A percentile compares a stretch with the other conserved stretches of the same genome.
Evolutionary conservation across 2,888 invertebrate genomes (phyloP).

Genomic region (Chrysotoxum bicinctum): DNA sequence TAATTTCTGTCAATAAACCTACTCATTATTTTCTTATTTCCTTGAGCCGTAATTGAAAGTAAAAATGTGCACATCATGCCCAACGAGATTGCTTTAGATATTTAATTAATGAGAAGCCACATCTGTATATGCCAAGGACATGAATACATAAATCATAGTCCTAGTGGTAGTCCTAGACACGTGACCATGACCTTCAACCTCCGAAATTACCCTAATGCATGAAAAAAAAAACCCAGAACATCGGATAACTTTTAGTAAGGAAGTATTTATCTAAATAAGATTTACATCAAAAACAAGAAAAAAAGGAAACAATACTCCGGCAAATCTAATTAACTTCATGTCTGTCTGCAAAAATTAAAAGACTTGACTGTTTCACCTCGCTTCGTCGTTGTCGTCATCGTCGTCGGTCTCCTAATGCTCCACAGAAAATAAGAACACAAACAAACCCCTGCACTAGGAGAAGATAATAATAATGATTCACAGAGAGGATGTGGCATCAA

Average conservation of each 20-base stretch:
- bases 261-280: conserved; percentile 6
- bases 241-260: conserved; percentile 4
- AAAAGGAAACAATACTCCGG: not conserved
- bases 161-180: conserved; percentile 44
- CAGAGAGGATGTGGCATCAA: conserved; percentile 40
- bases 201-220: not conserved
- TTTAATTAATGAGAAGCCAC: conserved; percentile 8
- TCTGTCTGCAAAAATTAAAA: conserved; percentile 31
- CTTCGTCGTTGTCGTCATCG: not conserved
- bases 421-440: not conserved
- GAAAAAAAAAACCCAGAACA: not conserved
- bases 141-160: conserved; percentile 2
- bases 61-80: conserved; percentile 25
- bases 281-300: not conserved
- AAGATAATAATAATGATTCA: conserved; percentile 35
- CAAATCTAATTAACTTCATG: conserved; percentile 51
- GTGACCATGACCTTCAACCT: conserved; percentile 61
- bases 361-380: conserved; percentile 13
- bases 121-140: not conserved
- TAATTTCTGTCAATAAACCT: conserved; percentile 54
- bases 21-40: conserved; percentile 40
- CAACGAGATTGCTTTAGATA: not conserved
- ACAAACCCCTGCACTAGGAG: conserved; percentile 1
- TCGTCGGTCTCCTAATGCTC: not conserved
- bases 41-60: conserved; percentile 21